These are phyloP conservation scores for Scomber japonicus DNA, from an alignment of 2,113 vertebrate species.

Conservation along the genomic window DNA sequence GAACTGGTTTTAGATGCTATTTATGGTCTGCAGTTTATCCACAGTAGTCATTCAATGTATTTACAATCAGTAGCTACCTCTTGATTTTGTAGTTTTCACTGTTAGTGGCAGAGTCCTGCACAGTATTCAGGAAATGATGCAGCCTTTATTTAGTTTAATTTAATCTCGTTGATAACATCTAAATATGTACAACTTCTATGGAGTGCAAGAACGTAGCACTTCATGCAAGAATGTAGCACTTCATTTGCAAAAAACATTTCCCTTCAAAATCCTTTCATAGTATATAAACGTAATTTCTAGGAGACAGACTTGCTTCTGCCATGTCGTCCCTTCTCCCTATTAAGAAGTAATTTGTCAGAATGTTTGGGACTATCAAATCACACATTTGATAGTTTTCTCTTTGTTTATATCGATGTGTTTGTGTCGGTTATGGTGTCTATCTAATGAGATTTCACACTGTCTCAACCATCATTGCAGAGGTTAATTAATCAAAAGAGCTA, in stretches of 20 bases:
- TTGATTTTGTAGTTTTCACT: no score
- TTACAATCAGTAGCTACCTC: no score
- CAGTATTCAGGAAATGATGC: no score
- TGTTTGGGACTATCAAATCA: conserved; percentile 31
- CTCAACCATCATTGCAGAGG: conserved; percentile 48
- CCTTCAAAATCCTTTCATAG: not conserved
- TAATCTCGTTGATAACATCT: not conserved
- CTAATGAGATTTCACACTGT: conserved; percentile 63
- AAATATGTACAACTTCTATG: not conserved
- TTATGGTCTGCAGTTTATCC: no score
- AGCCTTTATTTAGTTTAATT: no score
- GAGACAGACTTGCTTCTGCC: not conserved
- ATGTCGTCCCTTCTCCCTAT: not conserved
- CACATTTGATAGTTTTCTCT: not conserved
- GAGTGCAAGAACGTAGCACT: conserved; percentile 11
- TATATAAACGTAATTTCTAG: not conserved
- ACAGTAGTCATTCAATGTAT: no score
- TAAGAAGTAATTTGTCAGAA: conserved; percentile 1
- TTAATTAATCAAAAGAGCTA: conserved; percentile 66
- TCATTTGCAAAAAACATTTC: conserved; percentile 6
- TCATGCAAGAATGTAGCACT: not conserved
- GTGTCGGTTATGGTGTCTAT: conserved; percentile 41
- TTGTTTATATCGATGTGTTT: conserved; percentile 27
- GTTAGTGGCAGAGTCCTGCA: no score
- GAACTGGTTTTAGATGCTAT: no score